A percentile compares a stretch with the other conserved stretches of the same genome.
phyloP scores from a whole-genome alignment of 2,797 vertebrate genomes.

The Ispidina picta region DNA sequence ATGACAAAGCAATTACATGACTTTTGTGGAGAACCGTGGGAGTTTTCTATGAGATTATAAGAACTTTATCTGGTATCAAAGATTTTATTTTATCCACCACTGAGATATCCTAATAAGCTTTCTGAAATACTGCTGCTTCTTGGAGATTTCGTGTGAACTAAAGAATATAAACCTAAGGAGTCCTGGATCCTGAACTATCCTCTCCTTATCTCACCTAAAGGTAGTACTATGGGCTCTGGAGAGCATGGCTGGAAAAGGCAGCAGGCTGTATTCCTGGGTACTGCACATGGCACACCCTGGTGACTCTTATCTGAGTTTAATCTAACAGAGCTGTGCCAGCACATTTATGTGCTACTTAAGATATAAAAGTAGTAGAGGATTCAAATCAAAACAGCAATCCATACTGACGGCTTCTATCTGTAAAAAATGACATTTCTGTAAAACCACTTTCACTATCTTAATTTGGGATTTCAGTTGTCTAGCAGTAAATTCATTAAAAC shows the following conservation, averaged over 20 bases:
- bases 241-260: accelerated
- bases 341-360: background rate
- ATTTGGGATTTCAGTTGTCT: background rate
- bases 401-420: background rate
- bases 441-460: background rate
- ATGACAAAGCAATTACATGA: conserved; percentile 30
- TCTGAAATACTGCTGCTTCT: background rate
- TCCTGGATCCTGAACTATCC: background rate
- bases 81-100: background rate
- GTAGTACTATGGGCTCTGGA: background rate
- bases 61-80: background rate
- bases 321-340: background rate
- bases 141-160: background rate
- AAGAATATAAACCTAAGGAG: background rate
- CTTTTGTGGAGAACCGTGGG: conserved; percentile 28
- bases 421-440: background rate
- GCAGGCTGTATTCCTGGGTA: background rate
- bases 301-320: background rate
- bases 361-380: background rate
- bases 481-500: background rate
- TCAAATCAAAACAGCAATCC: background rate
- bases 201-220: background rate
- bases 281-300: background rate
- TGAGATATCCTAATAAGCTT: background rate
- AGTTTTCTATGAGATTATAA: conserved; percentile 19